These are phyloP conservation scores for Eupeodes latifasciatus DNA, from an alignment of 2,888 invertebrate genomes.

Conservation along the genomic window DNA sequence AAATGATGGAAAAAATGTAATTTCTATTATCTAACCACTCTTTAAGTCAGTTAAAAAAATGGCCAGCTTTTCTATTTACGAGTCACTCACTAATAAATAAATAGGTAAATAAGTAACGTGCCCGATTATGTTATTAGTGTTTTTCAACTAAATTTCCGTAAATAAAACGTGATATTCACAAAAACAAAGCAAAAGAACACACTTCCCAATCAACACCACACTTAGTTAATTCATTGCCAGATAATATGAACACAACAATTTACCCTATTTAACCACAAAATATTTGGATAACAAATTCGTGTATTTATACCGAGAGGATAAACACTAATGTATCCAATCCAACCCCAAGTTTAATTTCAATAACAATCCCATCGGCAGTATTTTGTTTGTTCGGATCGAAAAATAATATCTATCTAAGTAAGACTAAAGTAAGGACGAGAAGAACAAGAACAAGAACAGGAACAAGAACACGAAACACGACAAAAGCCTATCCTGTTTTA, in stretches of 20 bases:
- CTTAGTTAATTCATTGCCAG: slow-evolving; percentile 1
- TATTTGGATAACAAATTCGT: slow-evolving; percentile 32
- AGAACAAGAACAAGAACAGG: background rate
- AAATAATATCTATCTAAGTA: slow-evolving; percentile 27
- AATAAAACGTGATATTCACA: background rate
- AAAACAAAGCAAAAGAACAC: background rate
- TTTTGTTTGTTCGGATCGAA: slow-evolving; percentile 18
- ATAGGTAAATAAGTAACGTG: background rate
- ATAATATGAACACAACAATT: background rate
- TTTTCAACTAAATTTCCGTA: background rate
- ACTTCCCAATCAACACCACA: background rate
- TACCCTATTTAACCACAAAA: background rate
- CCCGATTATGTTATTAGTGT: background rate
- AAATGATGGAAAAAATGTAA: too few species aligned
- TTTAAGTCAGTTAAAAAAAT: background rate
- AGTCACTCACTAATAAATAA: too few species aligned
- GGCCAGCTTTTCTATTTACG: too few species aligned
- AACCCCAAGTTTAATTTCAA: slow-evolving; percentile 31
- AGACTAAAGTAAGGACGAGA: slow-evolving; percentile 5
- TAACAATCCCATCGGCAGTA: slow-evolving; percentile 36
- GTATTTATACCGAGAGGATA: slow-evolving; percentile 21
- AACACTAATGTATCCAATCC: background rate
- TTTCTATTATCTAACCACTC: too few species aligned
- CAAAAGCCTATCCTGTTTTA: slow-evolving; percentile 29
- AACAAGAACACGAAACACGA: background rate